Evolutionary conservation across 2,113 vertebrate species (phyloP).

Genomic region (Antechinus stuartii): DNA sequence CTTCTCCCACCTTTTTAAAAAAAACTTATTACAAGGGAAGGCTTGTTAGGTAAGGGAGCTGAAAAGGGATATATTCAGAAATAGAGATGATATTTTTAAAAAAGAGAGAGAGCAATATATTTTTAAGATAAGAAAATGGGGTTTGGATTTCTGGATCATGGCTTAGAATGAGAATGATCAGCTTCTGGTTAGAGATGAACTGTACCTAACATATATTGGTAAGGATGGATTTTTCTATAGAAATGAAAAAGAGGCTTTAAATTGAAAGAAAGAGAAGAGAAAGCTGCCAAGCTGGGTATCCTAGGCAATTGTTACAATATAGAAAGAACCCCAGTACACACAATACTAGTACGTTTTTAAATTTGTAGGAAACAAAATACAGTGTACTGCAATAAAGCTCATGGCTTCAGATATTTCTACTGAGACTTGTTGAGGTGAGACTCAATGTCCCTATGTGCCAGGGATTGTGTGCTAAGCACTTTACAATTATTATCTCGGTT

Average conservation of each 20-base stretch:
- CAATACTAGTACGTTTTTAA: background rate
- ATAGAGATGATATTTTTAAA: background rate
- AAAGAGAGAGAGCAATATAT: no score
- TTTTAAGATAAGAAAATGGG: no score
- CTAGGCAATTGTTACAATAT: background rate
- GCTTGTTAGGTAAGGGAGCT: background rate
- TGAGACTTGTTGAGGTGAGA: background rate
- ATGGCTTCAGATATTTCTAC: background rate
- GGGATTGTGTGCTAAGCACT: no score
- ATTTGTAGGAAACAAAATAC: background rate
- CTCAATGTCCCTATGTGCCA: background rate
- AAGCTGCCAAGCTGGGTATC: background rate
- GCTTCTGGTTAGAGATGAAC: background rate
- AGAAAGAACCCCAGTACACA: background rate
- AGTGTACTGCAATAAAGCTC: background rate
- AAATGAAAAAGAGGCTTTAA: background rate
- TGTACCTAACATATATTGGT: background rate
- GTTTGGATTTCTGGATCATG: no score
- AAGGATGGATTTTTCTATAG: background rate
- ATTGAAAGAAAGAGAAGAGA: background rate
- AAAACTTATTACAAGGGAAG: background rate
- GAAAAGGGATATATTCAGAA: background rate
- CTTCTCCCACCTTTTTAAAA: background rate
- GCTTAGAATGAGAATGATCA: background rate
- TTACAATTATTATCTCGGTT: no score